Base-by-base conservation (phyloP, 1,140 invertebrate genomes). In the Agraylea sexmaculata region DNA sequence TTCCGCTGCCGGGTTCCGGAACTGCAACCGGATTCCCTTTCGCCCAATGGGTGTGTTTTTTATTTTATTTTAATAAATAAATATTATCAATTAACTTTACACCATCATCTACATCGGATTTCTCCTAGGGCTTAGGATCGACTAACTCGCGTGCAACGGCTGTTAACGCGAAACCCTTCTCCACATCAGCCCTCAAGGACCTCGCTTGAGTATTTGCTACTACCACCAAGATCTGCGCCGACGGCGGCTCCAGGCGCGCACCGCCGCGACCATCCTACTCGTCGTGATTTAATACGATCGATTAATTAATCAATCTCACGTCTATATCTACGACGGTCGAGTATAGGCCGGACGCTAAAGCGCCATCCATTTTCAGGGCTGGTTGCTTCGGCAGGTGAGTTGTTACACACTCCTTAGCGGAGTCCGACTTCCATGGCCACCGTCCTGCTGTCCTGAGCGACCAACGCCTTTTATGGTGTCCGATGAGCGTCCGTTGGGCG, bases 291-390 rank as follows among this genome's bases (percentile, higher is more conserved):
- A n/a, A n/a, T n/a, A n/a, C n/a, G n/a, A n/a, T n/a, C n/a, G n/a
- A n/a, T n/a, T n/a, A n/a, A n/a, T n/a, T n/a, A n/a, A n/a, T n/a
- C n/a, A n/a, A n/a, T n/a, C n/a, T n/a, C n/a, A n/a, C n/a, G n/a
- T n/a, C n/a, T n/a, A n/a, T n/a, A n/a, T n/a, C n/a, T n/a, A n/a
- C n/a, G n/a, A n/a, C n/a, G n/a, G n/a, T n/a, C n/a, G n/a, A n/a
- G 74, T 77, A 80, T 80, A 73, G 70, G 76, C 70, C 70, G 69
- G 68, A 77, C 76, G 71, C 78, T 83, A 72, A 53, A 83, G 79
- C 78, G 78, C 77, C 77, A 81, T 83, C 80, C 81, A 84, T 87
- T 87, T 87, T 86, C 78, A 84, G 80, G 78, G 80, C 80, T 83
- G 76, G 77, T 80, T 78, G 71, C 73, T 83, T 85, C 77, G 77